Evolutionary conservation across 2,797 vertebrate genomes (phyloP), one percentile per base, ranked within the genome.

Genomic region (Coregonus sp.): DNA sequence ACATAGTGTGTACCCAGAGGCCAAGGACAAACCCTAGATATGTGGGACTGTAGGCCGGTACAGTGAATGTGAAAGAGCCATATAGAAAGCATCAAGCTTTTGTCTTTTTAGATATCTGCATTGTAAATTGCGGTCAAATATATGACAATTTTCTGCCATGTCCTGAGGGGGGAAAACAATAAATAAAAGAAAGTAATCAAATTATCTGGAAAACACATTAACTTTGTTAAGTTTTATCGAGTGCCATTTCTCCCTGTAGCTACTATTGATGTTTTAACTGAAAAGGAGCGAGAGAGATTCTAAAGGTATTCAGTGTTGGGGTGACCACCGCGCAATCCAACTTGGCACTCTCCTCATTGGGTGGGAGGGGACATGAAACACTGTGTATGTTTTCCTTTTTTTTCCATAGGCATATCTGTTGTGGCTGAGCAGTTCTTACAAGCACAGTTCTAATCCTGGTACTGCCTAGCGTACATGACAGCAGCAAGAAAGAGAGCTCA

Each of bases 251-350:
- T 71, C n/a, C 47, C 20, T 2, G 15, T 51, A 5, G 15, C 15
- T 1, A 52, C 70, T 31, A 54, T 72, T 2, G 9, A 33, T 18
- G 35, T 20, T 31, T 72, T 69, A 29, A 76, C 76, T 73, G 78
- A 31, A 71, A 71, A 77, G 78, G 70, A 78, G 5, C 52, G 12
- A 35, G 50, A 72, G 50, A 29, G 5, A 54, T 68, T 35, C 5
- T 5, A 18, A 74, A 51, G 51, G 29, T 50, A 33, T 77, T 82
- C 63, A 56, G 18, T 67, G 25, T 40, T 47, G 18, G 37, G 29
- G 40, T 79, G 77, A 86, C 80, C 83, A 84, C 76, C 75, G 73
- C 76, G 56, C 25, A 82, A 77, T 73, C 74, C 71, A 68, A 61
- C 68, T 82, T 78, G 75, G 65, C 73, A 47, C 18, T 71, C 6